phyloP scores from a whole-genome alignment of 2,113 vertebrate species.

The Dasypus novemcinctus region DNA sequence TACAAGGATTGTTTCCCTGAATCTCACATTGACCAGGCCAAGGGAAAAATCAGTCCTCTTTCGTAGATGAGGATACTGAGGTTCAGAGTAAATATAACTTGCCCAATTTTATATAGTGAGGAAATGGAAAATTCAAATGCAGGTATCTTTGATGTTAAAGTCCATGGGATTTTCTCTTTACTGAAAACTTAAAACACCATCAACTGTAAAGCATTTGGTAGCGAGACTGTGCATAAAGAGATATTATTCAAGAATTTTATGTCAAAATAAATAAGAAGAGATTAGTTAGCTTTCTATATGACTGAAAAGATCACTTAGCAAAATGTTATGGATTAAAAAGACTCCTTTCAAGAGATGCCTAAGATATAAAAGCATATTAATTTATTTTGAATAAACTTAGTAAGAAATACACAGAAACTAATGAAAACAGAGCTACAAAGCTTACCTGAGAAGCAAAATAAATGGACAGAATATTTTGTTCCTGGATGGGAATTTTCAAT shows the following conservation, averaged over 20 bases:
- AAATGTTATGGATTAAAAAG: constrained; percentile 29
- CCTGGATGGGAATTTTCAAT: background rate
- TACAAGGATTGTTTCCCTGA: background rate
- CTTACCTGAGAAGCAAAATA: background rate
- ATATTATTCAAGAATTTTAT: constrained; percentile 31
- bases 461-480: background rate
- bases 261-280: constrained; percentile 9
- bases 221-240: background rate
- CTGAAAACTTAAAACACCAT: background rate
- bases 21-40: background rate
- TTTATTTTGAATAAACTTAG: constrained; percentile 7
- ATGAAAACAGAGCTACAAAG: background rate
- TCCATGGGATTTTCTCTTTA: background rate
- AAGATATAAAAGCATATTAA: constrained; percentile 34
- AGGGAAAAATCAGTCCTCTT: background rate
- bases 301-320: background rate
- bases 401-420: background rate
- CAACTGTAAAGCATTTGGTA: background rate
- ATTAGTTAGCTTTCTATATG: background rate
- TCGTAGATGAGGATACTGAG: background rate
- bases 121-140: background rate
- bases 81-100: background rate
- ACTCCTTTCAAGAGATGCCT: background rate
- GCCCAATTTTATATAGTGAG: background rate
- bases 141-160: background rate